A percentile compares a stretch with the other conserved stretches of the same genome.
These are phyloP conservation scores for Plebejus anna DNA, from an alignment of 2,888 invertebrate species.

Conservation along the genomic window DNA sequence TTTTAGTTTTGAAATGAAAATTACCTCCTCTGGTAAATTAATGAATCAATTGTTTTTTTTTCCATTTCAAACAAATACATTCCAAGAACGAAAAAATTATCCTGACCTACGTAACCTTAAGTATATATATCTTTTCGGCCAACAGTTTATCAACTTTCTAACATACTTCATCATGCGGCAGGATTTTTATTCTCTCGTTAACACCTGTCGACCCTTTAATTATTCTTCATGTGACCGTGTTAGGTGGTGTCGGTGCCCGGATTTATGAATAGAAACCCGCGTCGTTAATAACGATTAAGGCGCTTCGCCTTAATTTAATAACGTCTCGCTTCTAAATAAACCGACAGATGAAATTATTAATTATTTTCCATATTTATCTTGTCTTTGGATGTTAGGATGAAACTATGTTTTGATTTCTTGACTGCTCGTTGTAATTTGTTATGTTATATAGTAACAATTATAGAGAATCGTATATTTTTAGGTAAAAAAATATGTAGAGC, in stretches of 20 bases:
- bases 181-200: conserved; percentile 25
- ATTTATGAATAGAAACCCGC: conserved; percentile 1
- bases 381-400: background rate
- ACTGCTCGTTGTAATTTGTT: background rate
- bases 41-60: background rate
- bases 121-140: background rate
- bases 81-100: background rate
- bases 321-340: conserved; percentile 1
- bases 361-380: conserved; percentile 1
- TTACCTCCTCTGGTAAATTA: background rate
- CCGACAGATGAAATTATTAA: background rate
- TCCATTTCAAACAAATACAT: background rate
- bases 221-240: conserved; percentile 23
- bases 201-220: conserved; percentile 26
- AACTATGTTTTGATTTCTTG: background rate
- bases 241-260: background rate
- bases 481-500: no score
- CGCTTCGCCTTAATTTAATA: conserved; percentile 10
- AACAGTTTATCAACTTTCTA: background rate
- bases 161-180: background rate
- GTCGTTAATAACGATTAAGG: conserved; percentile 21
- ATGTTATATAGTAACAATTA: no score
- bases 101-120: background rate
- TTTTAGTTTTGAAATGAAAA: background rate
- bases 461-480: no score